These are phyloP conservation scores for Halesus radiatus DNA, from an alignment of 1,140 invertebrate genomes.

Conservation along the genomic window DNA sequence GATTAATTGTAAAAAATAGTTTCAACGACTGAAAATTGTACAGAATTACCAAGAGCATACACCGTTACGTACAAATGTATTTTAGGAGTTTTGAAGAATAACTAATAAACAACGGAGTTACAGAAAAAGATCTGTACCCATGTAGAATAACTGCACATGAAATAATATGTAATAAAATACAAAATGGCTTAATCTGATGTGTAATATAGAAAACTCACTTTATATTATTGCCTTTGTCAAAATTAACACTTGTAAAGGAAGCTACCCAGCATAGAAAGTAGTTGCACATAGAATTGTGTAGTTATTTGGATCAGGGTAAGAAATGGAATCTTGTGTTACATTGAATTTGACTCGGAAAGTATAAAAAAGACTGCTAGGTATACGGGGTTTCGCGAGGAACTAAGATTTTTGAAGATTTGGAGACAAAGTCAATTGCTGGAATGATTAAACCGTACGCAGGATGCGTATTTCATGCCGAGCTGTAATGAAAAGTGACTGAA, in stretches of 20 bases:
- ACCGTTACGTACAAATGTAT: constrained; percentile 25
- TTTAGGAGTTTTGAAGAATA: constrained; percentile 11
- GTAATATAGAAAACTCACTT: background rate
- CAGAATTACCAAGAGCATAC: constrained; percentile 18
- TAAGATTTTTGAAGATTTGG: background rate
- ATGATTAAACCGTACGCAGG: background rate
- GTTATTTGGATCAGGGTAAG: background rate
- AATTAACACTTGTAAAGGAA: background rate
- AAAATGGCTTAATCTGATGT: background rate
- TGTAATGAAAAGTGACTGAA: constrained; percentile 31
- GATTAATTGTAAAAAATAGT: constrained; percentile 6
- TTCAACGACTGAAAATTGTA: constrained; percentile 28
- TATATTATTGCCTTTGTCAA: constrained; percentile 5
- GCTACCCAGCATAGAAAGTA: background rate
- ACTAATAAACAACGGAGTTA: background rate
- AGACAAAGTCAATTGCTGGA: no score
- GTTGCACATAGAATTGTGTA: constrained; percentile 1
- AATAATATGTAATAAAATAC: background rate
- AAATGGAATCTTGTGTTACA: no score
- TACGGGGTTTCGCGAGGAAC: constrained; percentile 38
- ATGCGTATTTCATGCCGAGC: background rate
- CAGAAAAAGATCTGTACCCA: background rate
- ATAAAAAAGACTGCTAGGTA: constrained; percentile 36
- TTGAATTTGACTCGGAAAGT: constrained; percentile 8
- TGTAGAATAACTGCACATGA: background rate